Evolutionary conservation across 1,140 invertebrate genomes (phyloP).

Genomic region (Musca vetustissima): DNA sequence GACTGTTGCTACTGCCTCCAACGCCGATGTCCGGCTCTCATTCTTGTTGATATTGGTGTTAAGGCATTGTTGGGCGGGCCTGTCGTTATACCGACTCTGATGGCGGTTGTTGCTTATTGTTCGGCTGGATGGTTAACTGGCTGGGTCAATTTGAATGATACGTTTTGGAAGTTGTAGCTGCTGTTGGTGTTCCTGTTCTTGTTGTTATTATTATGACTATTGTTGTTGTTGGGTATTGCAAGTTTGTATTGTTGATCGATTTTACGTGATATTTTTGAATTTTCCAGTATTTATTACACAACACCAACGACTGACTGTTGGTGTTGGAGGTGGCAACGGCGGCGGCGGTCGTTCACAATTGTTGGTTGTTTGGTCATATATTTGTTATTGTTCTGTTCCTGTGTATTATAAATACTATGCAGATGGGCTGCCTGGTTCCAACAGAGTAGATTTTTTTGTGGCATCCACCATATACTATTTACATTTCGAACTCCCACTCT

Average conservation of each 20-base stretch:
- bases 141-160: no score
- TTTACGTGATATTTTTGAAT: slow-evolving; percentile 56
- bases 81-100: no score
- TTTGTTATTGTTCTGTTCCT: background rate
- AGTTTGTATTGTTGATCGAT: slow-evolving; percentile 57
- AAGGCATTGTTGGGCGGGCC: background rate
- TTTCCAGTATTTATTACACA: slow-evolving; percentile 54
- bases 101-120: no score
- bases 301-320: no score
- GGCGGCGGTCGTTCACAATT: background rate
- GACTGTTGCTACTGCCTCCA: background rate
- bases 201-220: background rate
- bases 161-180: background rate
- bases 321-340: slow-evolving; percentile 29
- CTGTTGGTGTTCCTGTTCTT: no score
- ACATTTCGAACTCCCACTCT: no score
- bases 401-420: background rate
- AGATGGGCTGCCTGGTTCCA: no score
- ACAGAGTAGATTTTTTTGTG: no score
- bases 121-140: no score
- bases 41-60: background rate
- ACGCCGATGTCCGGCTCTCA: background rate
- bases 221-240: slow-evolving; percentile 35
- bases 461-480: no score
- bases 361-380: background rate